A percentile compares a stretch with the other conserved stretches of the same genome.
Conservation (phyloP, 2,888 invertebrate species). For the Maniola hyperantus region DNA sequence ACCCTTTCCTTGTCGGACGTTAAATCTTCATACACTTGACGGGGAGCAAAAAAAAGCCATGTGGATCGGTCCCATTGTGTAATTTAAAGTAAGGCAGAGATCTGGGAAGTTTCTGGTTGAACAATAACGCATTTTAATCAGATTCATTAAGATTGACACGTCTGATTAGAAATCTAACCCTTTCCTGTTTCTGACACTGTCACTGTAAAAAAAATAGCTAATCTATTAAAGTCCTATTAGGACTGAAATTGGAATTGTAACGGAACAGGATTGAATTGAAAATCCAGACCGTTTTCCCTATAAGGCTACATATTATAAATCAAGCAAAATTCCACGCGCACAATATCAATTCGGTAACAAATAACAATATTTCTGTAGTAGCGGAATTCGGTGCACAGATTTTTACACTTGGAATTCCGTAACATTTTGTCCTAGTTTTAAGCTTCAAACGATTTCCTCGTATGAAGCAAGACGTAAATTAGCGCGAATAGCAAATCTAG, state of each 20-base stretch:
- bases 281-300: background rate
- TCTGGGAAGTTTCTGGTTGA: constrained; percentile 72
- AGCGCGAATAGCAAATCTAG: no score
- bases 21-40: constrained; percentile 66
- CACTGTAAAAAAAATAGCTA: background rate
- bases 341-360: no score
- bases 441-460: no score
- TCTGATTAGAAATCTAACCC: constrained; percentile 67
- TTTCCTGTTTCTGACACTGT: constrained; percentile 47
- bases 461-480: no score
- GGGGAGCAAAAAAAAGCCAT: constrained; percentile 68
- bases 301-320: no score
- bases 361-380: no score
- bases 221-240: background rate
- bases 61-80: constrained; percentile 68
- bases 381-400: no score
- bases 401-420: no score
- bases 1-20: constrained; percentile 74
- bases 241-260: background rate
- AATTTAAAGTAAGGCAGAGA: constrained; percentile 65
- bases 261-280: no score
- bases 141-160: constrained; percentile 80
- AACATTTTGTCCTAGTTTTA: no score
- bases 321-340: no score
- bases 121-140: constrained; percentile 78